Evolutionary conservation across 2,888 invertebrate genomes (phyloP).

Genomic region (Dorcus parallelipipedus): DNA sequence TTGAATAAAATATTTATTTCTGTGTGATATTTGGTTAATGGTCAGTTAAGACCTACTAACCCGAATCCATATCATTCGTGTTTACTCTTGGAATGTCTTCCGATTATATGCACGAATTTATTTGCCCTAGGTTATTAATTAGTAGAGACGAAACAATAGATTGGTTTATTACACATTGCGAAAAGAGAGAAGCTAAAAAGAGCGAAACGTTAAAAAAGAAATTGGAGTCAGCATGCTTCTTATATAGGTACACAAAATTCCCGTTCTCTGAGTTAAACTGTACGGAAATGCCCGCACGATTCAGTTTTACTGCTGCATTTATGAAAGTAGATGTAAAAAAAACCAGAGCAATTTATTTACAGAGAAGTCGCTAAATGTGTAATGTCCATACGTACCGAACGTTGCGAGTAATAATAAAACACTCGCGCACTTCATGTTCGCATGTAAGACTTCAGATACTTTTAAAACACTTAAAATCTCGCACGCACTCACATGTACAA

Average conservation of each 20-base stretch:
- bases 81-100: no score
- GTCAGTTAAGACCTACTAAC: slow-evolving; percentile 9
- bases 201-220: neutral
- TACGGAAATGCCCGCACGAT: neutral
- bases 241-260: neutral
- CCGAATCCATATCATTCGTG: slow-evolving; percentile 5
- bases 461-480: slow-evolving; percentile 11
- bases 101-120: no score
- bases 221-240: neutral
- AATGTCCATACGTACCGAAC: slow-evolving; percentile 21
- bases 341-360: neutral
- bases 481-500: slow-evolving; percentile 16
- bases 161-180: neutral
- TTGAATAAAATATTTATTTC: no score
- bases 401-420: slow-evolving; percentile 19
- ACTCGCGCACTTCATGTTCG: slow-evolving; percentile 22
- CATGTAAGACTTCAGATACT: slow-evolving; percentile 4
- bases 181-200: neutral
- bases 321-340: slow-evolving; percentile 1
- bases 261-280: slow-evolving; percentile 1
- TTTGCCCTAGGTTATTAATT: no score
- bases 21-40: no score
- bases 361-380: slow-evolving; percentile 5
- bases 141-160: no score
- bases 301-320: neutral